Percentiles rank a stretch among this genome's conserved stretches.
Evolutionary conservation across 2,888 invertebrate species (phyloP).

Genomic region (Acleris literana): DNA sequence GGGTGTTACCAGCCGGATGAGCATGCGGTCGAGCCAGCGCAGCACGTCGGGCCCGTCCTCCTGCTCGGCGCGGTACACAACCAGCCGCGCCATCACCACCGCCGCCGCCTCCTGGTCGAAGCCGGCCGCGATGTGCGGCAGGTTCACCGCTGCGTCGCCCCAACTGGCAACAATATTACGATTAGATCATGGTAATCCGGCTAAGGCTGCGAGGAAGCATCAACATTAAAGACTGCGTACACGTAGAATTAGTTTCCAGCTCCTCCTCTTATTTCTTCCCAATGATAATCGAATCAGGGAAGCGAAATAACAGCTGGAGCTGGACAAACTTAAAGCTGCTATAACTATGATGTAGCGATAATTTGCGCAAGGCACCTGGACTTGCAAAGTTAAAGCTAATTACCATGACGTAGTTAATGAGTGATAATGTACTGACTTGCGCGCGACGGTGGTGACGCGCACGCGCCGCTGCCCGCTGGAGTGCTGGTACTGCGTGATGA

Average conservation of each 20-base stretch:
- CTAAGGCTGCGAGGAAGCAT: too few species aligned
- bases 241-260: too few species aligned
- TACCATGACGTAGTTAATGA: too few species aligned
- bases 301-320: too few species aligned
- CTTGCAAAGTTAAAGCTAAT: too few species aligned
- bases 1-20: slow-evolving; percentile 92
- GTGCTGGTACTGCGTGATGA: slow-evolving; percentile 99
- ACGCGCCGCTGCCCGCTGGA: slow-evolving; percentile 97
- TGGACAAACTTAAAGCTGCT: too few species aligned
- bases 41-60: slow-evolving; percentile 98
- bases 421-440: slow-evolving; percentile 86
- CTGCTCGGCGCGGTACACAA: slow-evolving; percentile 97
- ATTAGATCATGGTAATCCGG: too few species aligned
- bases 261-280: too few species aligned
- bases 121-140: slow-evolving; percentile 96
- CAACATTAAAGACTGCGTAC: too few species aligned
- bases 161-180: slow-evolving; percentile 84
- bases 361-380: too few species aligned
- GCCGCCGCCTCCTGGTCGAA: slow-evolving; percentile 99
- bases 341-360: too few species aligned
- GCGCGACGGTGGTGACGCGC: slow-evolving; percentile 97
- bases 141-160: slow-evolving; percentile 96
- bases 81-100: slow-evolving; percentile 98
- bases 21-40: slow-evolving; percentile 99
- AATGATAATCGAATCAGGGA: too few species aligned